Evolutionary conservation across 37 sponge, comb jelly and placozoan genomes (phyloP), one percentile per base, ranked within the genome.

Genomic region (Corticium candelabrum): DNA sequence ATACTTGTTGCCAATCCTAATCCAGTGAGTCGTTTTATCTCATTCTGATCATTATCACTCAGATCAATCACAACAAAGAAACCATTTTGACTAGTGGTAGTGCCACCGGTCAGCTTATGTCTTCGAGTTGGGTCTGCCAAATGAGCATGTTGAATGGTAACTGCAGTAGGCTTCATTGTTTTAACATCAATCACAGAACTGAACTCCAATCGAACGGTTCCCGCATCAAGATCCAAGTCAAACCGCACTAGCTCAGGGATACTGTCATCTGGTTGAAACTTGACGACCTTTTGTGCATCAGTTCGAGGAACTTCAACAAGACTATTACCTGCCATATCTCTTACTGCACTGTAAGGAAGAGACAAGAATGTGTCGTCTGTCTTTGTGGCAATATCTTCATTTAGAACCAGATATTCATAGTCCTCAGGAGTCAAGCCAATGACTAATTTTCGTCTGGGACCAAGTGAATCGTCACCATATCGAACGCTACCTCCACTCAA

Each of bases 11-110:
- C 91, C 37, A 94, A 81, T 2, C 79, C 78, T 3, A 89, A 85
- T 7, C 31, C 7, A 35, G 86, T 74, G 2, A 88, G 15, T 7
- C 73, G 39, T 40, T 94, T 94, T 62, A 94, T 90, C 70, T 70
- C 83, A 41, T 94, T 94, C 41, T 88, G 68, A 41, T 94, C 95
- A 41, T 88, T 81, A 74, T 57, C 76, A 32, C 70, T 78, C 27
- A 94, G 79, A 73, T 81, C 75, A 33, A 94, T 39, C 0, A 75
- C 40, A 15, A 88, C 84, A 37, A 37, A 72, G 31, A 94, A 79
- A 2, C 91, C 91, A 78, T 86, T 76, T 29, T 74, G 37, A 11
- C 85, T 84, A 3, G 68, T 50, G 31, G 89, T 90, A 1, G 3
- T 71, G 3, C 93, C 93, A 67, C 84, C 89, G 74, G 78, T 77